Evolutionary conservation across 2,113 vertebrate species (phyloP).

Genomic region (Stomatorhinus ivindoensis): DNA sequence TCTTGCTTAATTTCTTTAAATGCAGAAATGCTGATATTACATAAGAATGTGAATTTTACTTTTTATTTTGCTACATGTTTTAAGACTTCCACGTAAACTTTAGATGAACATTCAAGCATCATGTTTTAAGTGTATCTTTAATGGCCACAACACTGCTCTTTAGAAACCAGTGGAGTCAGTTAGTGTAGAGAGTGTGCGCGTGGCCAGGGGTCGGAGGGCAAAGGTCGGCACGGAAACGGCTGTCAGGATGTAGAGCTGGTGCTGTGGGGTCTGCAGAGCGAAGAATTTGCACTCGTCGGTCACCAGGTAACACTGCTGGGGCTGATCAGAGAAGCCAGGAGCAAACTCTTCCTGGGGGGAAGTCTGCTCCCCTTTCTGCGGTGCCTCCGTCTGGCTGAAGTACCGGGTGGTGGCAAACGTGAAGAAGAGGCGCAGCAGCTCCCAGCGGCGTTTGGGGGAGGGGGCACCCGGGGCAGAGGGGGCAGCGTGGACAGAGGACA

Average conservation of each 20-base stretch:
- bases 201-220: constrained; percentile 63
- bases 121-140: background rate
- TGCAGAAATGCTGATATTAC: background rate
- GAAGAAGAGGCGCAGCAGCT: constrained; percentile 72
- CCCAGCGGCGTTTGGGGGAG: constrained; percentile 53
- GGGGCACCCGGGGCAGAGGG: constrained; percentile 14
- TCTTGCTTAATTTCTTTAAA: background rate
- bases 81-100: background rate
- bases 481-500: constrained; percentile 54
- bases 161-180: constrained; percentile 54
- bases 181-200: constrained; percentile 58
- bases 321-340: constrained; percentile 52
- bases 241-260: constrained; percentile 68
- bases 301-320: constrained; percentile 66
- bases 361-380: constrained; percentile 13
- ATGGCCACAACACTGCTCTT: background rate
- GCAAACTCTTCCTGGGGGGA: constrained; percentile 61
- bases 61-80: background rate
- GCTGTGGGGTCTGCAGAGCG: constrained; percentile 62
- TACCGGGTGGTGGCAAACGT: constrained; percentile 61
- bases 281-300: constrained; percentile 66
- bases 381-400: constrained; percentile 58
- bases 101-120: background rate
- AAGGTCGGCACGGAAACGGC: constrained; percentile 67
- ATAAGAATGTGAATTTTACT: background rate